These are phyloP conservation scores for Pseudoips prasinana DNA, from an alignment of 2,888 invertebrate genomes.

Conservation along the genomic window DNA sequence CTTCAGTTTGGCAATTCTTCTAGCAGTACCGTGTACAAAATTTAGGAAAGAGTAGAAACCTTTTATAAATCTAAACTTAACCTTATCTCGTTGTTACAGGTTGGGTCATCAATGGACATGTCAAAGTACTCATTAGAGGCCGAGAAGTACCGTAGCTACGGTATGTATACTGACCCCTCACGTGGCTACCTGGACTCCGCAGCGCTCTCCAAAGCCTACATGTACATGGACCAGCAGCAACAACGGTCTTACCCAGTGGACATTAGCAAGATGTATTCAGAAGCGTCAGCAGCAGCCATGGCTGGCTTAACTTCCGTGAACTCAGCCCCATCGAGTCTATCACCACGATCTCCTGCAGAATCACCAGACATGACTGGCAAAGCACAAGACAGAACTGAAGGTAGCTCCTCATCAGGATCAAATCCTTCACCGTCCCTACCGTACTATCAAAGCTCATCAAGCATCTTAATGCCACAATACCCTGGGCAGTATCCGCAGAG, in stretches of 20 bases:
- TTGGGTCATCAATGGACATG: slow-evolving; percentile 90
- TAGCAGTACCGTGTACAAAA: too few species aligned
- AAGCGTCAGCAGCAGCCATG: slow-evolving; percentile 83
- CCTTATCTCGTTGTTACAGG: slow-evolving; percentile 82
- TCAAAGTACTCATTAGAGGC: slow-evolving; percentile 88
- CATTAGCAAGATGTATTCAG: slow-evolving; percentile 85
- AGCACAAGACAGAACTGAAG: slow-evolving; percentile 77
- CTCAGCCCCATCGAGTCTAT: slow-evolving; percentile 70
- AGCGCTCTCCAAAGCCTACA: slow-evolving; percentile 87
- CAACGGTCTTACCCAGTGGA: slow-evolving; percentile 83
- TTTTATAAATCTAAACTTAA: too few species aligned
- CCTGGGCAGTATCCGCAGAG: slow-evolving; percentile 81
- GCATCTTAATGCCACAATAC: slow-evolving; percentile 86
- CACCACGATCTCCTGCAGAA: slow-evolving; percentile 74
- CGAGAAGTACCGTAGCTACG: slow-evolving; percentile 89
- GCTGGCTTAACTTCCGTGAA: slow-evolving; percentile 75
- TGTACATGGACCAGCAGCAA: slow-evolving; percentile 87
- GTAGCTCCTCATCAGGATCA: slow-evolving; percentile 83
- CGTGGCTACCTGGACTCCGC: slow-evolving; percentile 88
- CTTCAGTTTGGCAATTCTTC: too few species aligned
- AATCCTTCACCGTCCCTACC: slow-evolving; percentile 84
- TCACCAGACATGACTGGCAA: slow-evolving; percentile 80
- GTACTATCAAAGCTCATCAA: slow-evolving; percentile 81
- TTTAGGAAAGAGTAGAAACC: too few species aligned
- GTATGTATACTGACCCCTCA: slow-evolving; percentile 89